Evolutionary conservation across 2,113 vertebrate species (phyloP), one percentile per base, ranked within the genome.

Genomic region (Poeciliopsis retropinna): DNA sequence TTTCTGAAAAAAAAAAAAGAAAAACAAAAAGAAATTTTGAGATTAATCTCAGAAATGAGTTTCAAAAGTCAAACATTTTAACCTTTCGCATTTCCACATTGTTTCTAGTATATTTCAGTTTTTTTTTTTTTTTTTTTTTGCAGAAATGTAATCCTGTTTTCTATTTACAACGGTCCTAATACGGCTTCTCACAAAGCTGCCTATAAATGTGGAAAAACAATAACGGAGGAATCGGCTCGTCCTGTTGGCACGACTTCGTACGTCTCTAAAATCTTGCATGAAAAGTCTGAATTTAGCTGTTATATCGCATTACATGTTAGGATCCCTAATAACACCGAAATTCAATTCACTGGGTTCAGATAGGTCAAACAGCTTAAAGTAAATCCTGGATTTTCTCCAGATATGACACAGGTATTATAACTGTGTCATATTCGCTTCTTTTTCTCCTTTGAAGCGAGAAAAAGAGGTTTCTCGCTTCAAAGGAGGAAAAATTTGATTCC

Each of bases 121-220:
- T n/a, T n/a, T n/a, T n/a, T n/a, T n/a, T n/a, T n/a, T n/a, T 0
- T 0, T 8, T 34, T 34, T 8, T 32, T 34, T 34, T 2, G 8
- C 32, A 11, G 10, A 57, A n/a, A 9, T n/a, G 70, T 81, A 64
- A 74, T 78, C 72, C 68, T 19, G 72, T 78, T 85, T 79, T 85
- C 75, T 11, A 12, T 12, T 10, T 37, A 37, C 32, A 11, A 11
- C 34, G 10, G 34, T 1, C 34, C 2, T 2, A 37, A 37, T 29
- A 68, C 83, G 80, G 7, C 32, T 6, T 32, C 85, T 75, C 83
- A 86, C 81, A 82, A 81, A 63, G 79, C 60, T 60, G 84, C 71
- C 67, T 75, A 12, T 5, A 80, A 77, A 84, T 25, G 34, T 75
- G 63, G 73, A 30, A 25, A 67, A 61, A 75, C 70, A 54, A 81